A percentile compares a stretch with the other conserved stretches of the same genome.
phyloP scores from a whole-genome alignment of 2,888 invertebrate species.

The Cyclophora punctaria region DNA sequence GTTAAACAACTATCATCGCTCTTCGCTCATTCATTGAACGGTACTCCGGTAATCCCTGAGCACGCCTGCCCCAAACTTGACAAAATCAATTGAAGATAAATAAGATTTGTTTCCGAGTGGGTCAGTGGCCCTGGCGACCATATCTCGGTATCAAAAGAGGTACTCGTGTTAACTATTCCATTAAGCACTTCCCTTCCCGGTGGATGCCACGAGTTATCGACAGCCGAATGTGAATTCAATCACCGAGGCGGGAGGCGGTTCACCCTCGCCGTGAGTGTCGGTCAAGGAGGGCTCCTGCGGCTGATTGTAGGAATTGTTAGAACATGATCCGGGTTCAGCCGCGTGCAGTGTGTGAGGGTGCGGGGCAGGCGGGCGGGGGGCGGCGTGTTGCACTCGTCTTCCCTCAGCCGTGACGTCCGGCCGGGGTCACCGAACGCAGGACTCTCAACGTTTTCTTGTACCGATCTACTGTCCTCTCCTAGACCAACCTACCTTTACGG shows the following conservation, averaged over 20 bases:
- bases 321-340: slow-evolving; percentile 20
- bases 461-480: slow-evolving; percentile 54
- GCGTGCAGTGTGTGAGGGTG: slow-evolving; percentile 9
- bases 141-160: neutral
- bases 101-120: neutral
- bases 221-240: slow-evolving; percentile 11
- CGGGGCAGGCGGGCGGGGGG: slow-evolving; percentile 21
- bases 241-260: slow-evolving; percentile 6
- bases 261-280: slow-evolving; percentile 5
- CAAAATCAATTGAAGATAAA: neutral
- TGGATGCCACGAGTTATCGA: slow-evolving; percentile 4
- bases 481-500: too few species aligned
- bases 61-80: neutral
- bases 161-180: slow-evolving; percentile 4
- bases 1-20: too few species aligned
- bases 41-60: too few species aligned
- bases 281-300: slow-evolving; percentile 22
- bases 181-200: slow-evolving; percentile 1
- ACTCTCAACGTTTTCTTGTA: slow-evolving; percentile 59
- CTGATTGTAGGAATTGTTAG: slow-evolving; percentile 33
- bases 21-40: too few species aligned
- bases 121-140: slow-evolving; percentile 1
- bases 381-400: slow-evolving; percentile 57
- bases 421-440: slow-evolving; percentile 68
- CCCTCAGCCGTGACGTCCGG: slow-evolving; percentile 67